Evolutionary conservation across 2,888 invertebrate species (phyloP).

Genomic region (Heliconius cydno): DNA sequence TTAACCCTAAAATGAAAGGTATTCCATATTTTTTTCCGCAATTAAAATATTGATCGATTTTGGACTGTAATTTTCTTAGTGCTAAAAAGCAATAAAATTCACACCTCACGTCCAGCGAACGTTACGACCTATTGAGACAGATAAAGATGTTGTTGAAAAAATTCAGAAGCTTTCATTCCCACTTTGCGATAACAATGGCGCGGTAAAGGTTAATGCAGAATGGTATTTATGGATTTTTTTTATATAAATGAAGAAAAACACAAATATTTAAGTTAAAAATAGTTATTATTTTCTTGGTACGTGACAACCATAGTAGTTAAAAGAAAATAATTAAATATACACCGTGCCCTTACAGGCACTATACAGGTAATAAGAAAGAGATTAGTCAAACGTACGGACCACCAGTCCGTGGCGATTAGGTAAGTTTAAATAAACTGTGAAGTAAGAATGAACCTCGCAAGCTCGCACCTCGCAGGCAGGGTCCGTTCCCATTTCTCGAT

Average conservation of each 20-base stretch:
- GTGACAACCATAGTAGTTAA: background rate
- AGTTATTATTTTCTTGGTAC: background rate
- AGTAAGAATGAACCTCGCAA: background rate
- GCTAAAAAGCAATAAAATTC: conserved; percentile 52
- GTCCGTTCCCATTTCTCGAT: background rate
- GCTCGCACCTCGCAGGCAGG: no score
- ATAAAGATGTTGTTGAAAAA: conserved; percentile 78
- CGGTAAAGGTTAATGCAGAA: conserved; percentile 22
- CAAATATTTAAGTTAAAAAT: background rate
- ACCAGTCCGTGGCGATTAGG: background rate
- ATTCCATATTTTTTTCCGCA: conserved; percentile 34
- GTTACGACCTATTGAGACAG: conserved; percentile 77
- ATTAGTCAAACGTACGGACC: background rate
- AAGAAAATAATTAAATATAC: background rate
- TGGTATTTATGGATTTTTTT: background rate
- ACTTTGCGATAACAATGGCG: conserved; percentile 20
- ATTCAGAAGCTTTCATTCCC: conserved; percentile 51
- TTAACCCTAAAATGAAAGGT: conserved; percentile 8
- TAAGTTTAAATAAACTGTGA: background rate
- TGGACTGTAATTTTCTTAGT: conserved; percentile 36
- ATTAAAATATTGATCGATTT: conserved; percentile 38
- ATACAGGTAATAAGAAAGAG: background rate
- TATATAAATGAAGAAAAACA: background rate
- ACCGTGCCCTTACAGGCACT: background rate
- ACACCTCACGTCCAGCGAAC: conserved; percentile 55